Evolutionary conservation across 2,888 invertebrate genomes (phyloP).

Genomic region (Calameuta pallipes): DNA sequence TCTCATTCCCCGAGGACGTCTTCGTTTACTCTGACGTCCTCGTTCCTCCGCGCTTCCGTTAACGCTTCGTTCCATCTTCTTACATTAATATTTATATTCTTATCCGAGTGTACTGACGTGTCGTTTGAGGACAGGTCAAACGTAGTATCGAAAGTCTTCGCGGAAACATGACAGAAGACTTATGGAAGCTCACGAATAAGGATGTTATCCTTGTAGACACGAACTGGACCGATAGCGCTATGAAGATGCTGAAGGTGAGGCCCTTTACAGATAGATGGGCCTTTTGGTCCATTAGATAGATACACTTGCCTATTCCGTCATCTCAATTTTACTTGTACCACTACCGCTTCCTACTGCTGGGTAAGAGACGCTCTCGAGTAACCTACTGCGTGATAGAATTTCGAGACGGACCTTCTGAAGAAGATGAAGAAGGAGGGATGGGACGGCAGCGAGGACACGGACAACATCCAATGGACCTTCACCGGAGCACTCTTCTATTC

Average conservation of each 20-base stretch:
- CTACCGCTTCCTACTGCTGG: neutral
- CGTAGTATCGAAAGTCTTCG: conserved; percentile 78
- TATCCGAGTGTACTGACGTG: neutral
- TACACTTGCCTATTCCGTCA: neutral
- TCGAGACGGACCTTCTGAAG: conserved; percentile 79
- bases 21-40: neutral
- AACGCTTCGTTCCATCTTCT: neutral
- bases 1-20: neutral
- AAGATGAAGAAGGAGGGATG: conserved; percentile 91
- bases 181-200: conserved; percentile 80
- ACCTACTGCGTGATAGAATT: conserved; percentile 58
- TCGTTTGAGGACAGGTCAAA: conserved; percentile 73
- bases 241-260: conserved; percentile 66
- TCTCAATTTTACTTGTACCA: neutral
- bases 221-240: conserved; percentile 84
- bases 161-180: conserved; percentile 79
- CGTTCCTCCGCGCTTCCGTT: neutral
- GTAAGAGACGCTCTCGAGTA: neutral
- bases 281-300: neutral
- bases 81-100: neutral
- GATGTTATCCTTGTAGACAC: conserved; percentile 76
- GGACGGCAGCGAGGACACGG: conserved; percentile 81
- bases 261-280: neutral
- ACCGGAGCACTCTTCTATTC: conserved; percentile 93
- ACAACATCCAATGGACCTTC: conserved; percentile 82